Evolutionary conservation across 2,113 vertebrate species (phyloP), one percentile per base, ranked within the genome.

Genomic region (Bubo scandiacus): DNA sequence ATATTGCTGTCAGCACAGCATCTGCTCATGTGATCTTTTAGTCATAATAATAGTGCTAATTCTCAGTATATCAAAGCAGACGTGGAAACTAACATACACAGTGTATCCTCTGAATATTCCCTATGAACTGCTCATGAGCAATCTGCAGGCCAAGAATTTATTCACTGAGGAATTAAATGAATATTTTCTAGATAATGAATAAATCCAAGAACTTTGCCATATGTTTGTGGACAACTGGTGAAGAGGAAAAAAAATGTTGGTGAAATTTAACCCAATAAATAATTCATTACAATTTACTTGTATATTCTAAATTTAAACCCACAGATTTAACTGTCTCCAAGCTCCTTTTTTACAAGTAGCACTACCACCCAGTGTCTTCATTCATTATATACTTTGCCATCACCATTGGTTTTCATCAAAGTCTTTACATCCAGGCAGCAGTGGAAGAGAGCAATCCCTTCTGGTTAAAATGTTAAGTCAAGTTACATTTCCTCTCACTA

Each of bases 101-200:
- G 73, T 63, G 55, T 74, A 52, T 85, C 79, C 70, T 83, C 88
- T 94, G 81, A 90, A 92, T 94, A 96, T 91, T 89, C 68, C 81
- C n/a, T 72, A 86, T 92, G 73, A 96, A 96, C 90, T 96, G 92
- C 23, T 91, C 78, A 59, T 94, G 88, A 96, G 88, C 96, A 97
- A 84, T 90, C 84, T 90, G 67, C 54, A 92, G 88, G 78, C 70
- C 40, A 96, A 91, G 52, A 96, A 96, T 94, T 90, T 96, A 95
- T 96, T 94, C 95, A 93, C 79, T 95, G 93, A 83, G 59, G 85
- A 97, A 97, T 95, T 94, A 96, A 94, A 95, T 95, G 93, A 96
- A 96, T 96, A 95, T 96, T 95, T 97, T 88, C 62, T 67, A 68
- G 70, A 74, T 94, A 95, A 96, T 79, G 91, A 94, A 85, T 86